Conservation (phyloP, 2,113 vertebrate genomes). For the Antechinus stuartii region DNA sequence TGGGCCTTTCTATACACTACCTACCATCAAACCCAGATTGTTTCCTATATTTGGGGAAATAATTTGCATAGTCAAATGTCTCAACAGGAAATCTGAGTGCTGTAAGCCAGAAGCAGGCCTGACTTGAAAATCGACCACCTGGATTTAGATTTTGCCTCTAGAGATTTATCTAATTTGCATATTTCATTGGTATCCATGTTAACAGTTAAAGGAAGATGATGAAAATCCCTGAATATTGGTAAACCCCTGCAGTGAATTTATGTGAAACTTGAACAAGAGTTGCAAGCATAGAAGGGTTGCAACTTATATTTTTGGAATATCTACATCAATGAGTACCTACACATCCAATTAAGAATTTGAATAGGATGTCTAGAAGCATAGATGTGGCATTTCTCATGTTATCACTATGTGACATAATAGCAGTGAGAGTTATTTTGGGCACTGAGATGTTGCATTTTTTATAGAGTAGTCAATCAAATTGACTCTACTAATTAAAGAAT, state of each 20-base stretch:
- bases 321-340: not conserved
- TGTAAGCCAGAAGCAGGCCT: slow-evolving; percentile 24
- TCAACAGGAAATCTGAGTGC: slow-evolving; percentile 5
- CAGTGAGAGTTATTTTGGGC: not conserved
- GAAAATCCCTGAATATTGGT: not conserved
- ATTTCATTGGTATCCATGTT: not conserved
- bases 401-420: not conserved
- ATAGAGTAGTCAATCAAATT: not conserved
- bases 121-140: not conserved
- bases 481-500: not conserved
- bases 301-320: not conserved
- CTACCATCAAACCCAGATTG: not conserved
- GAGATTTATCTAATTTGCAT: not conserved
- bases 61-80: slow-evolving; percentile 34
- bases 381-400: not conserved
- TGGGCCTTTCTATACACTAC: slow-evolving; percentile 6
- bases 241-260: not conserved
- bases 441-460: not conserved
- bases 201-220: not conserved
- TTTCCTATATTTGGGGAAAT: slow-evolving; percentile 32
- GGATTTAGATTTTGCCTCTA: not conserved
- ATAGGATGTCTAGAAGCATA: not conserved
- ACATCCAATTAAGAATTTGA: not conserved
- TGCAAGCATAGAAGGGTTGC: not conserved
- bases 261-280: not conserved